Evolutionary conservation across 1,140 invertebrate species (phyloP).

Genomic region (Aleiodes sp.): DNA sequence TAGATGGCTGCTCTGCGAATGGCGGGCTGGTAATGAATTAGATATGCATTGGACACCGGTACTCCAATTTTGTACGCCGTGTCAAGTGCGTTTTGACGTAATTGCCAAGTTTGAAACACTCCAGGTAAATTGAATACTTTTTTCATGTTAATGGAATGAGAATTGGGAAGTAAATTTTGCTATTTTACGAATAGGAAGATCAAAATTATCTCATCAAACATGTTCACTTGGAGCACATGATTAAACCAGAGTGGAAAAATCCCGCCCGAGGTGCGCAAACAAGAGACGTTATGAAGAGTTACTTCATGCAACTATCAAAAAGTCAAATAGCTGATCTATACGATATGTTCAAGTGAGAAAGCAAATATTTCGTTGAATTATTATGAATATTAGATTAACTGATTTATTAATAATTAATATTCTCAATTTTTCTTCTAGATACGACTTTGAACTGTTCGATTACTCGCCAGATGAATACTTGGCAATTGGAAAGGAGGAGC

Average conservation of each 20-base stretch:
- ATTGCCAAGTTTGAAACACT: slow-evolving; percentile 91
- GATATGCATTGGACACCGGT: slow-evolving; percentile 95
- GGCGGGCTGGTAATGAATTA: slow-evolving; percentile 71
- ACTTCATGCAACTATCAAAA: slow-evolving; percentile 79
- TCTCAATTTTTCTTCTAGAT: slow-evolving; percentile 63
- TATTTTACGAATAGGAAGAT: slow-evolving; percentile 72
- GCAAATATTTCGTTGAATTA: too few species aligned
- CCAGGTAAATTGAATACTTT: slow-evolving; percentile 44
- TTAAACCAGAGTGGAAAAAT: slow-evolving; percentile 84
- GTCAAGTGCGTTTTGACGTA: slow-evolving; percentile 86
- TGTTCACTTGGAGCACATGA: slow-evolving; percentile 77
- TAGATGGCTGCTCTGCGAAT: slow-evolving; percentile 76
- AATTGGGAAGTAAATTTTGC: neutral
- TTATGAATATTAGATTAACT: neutral
- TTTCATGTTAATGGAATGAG: neutral
- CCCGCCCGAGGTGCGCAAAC: slow-evolving; percentile 78
- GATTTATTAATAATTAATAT: neutral
- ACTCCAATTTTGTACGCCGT: slow-evolving; percentile 87
- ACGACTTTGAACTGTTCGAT: slow-evolving; percentile 86
- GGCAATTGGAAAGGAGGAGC: slow-evolving; percentile 70
- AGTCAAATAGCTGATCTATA: slow-evolving; percentile 81
- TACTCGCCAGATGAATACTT: slow-evolving; percentile 81
- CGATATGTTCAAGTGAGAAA: slow-evolving; percentile 78
- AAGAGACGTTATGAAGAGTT: slow-evolving; percentile 75
- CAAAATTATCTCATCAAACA: slow-evolving; percentile 83